Evolutionary conservation across 2,888 invertebrate species (phyloP), one percentile per base, ranked within the genome.

Genomic region (Lochmaea crataegi): DNA sequence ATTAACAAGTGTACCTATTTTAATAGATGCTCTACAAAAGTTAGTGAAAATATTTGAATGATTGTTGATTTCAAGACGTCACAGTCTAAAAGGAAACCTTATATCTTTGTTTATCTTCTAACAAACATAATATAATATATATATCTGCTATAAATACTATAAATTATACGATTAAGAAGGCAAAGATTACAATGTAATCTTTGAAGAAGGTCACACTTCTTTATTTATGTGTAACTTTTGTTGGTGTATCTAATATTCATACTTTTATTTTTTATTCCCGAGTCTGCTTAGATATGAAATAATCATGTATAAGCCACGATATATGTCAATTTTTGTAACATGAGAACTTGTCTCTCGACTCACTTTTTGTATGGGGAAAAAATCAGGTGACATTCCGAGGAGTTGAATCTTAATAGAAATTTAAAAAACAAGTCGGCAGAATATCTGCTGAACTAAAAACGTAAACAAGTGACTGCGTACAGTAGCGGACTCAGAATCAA

Each of bases 321-420:
- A 53, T 18, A 38, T 32, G 32, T 60, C 32, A 32, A 60, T 60
- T 38, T 60, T 60, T 60, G 60, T 60, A 26, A 38, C n/a, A 38
- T 38, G 38, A 38, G 60, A 38, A 60, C 60, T 32, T 14, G 60
- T 60, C 38, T 60, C 32, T 60, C n/a, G 32, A 16, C 53, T n/a
- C n/a, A n/a, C 60, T 38, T 38, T 32, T 60, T 16, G n/a, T 60
- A 38, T 60, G 9, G 9, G 38, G 60, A 60, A 60, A 60, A 60
- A 60, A 60, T 60, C 38, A 60, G 60, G 60, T 60, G 60, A 60
- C 60, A 60, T 60, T 60, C 60, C 60, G n/a, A n/a, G 5, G 60
- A 32, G 32, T 60, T 38, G 60, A 60, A 60, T 60, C 60, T 60
- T 60, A 60, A 60, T 60, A 14, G 16, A 60, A 60, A 60, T 38